phyloP scores from a whole-genome alignment of 2,113 vertebrate genomes.

The Pungitius pungitius region DNA sequence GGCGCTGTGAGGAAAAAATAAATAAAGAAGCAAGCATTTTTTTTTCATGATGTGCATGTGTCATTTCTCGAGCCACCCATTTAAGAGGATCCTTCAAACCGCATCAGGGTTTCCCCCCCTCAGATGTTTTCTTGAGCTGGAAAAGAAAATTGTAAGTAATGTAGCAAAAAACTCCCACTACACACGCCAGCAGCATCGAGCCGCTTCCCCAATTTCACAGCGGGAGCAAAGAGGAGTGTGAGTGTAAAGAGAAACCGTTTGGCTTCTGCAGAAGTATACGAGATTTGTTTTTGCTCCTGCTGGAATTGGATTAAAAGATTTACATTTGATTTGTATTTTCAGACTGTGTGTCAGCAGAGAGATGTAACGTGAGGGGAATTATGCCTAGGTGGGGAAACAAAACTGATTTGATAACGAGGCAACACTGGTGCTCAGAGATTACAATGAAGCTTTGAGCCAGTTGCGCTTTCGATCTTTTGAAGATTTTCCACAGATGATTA shows the following conservation, averaged over 20 bases:
- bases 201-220: constrained; percentile 62
- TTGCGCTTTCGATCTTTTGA: constrained; percentile 24
- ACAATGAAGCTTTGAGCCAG: constrained; percentile 32
- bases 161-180: constrained; percentile 51
- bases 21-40: neutral
- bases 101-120: constrained; percentile 32
- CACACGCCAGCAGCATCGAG: constrained; percentile 48
- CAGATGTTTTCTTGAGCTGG: constrained; percentile 15
- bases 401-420: constrained; percentile 34
- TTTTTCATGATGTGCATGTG: neutral
- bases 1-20: neutral
- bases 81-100: constrained; percentile 12
- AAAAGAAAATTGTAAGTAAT: constrained; percentile 30
- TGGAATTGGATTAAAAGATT: constrained; percentile 42
- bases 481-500: constrained; percentile 51
- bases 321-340: constrained; percentile 63
- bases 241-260: constrained; percentile 42
- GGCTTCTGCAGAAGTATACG: constrained; percentile 21
- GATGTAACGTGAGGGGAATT: constrained; percentile 51
- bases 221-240: constrained; percentile 32
- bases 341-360: constrained; percentile 39
- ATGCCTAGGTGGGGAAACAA: constrained; percentile 18
- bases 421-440: constrained; percentile 36
- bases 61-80: neutral
- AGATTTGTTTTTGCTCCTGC: neutral